Conservation (phyloP, 2,113 vertebrate genomes). For the Petroica traversi region DNA sequence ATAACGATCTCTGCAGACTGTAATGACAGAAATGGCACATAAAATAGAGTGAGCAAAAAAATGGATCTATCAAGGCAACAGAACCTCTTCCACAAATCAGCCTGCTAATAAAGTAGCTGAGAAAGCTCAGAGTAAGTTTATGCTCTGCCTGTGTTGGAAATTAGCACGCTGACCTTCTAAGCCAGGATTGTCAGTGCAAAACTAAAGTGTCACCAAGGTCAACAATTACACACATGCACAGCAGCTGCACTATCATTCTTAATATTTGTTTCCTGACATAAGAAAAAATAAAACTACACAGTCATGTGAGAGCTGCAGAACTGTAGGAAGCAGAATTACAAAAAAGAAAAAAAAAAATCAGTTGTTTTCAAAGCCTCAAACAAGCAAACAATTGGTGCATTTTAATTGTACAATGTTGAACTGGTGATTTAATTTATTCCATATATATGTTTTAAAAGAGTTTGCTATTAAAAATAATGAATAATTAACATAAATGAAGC, state of each 20-base stretch:
- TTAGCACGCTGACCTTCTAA: not conserved
- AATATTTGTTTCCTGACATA: not conserved
- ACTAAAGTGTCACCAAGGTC: not conserved
- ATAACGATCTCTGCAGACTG: not conserved
- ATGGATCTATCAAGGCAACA: not conserved
- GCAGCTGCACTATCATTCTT: not conserved
- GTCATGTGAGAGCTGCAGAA: not conserved
- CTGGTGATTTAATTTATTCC: not conserved
- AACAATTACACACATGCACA: not conserved
- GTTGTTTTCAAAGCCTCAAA: not conserved
- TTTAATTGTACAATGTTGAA: not conserved
- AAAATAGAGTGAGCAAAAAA: not conserved
- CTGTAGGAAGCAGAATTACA: not conserved
- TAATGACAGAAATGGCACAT: accelerated
- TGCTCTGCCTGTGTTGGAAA: not conserved
- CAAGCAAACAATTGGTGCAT: not conserved
- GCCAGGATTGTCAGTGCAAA: not conserved
- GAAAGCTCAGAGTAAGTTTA: not conserved
- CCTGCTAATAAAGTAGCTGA: not conserved
- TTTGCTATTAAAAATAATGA: not conserved
- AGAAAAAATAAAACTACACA: not conserved
- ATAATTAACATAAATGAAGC: not conserved
- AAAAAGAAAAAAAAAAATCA: not conserved
- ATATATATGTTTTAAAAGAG: not conserved
- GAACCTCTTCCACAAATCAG: not conserved